These are phyloP conservation scores for Notarius lentiginosus DNA, from an alignment of 2,113 vertebrate species.

Conservation along the genomic window DNA sequence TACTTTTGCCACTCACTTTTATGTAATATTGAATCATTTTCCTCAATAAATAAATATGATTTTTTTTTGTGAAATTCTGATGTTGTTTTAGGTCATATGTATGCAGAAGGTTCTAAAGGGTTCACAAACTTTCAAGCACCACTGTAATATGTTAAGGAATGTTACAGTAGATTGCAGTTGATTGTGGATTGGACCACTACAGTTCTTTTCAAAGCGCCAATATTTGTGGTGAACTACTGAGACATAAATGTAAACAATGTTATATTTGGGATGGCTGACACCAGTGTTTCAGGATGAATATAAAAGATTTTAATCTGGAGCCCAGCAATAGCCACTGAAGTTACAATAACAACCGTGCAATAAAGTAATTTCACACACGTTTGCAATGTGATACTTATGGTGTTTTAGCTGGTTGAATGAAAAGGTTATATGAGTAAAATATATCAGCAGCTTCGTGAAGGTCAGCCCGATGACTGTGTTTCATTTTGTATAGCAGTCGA, in stretches of 20 bases:
- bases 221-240: neutral
- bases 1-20: too few species aligned
- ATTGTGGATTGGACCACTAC: neutral
- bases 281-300: neutral
- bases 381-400: neutral
- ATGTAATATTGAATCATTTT: too few species aligned
- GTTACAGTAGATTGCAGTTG: neutral
- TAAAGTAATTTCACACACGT: neutral
- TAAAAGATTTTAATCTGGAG: neutral
- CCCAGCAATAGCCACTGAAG: neutral
- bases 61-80: too few species aligned
- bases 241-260: neutral
- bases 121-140: too few species aligned
- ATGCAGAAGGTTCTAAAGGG: too few species aligned
- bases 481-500: neutral
- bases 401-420: neutral
- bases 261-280: neutral
- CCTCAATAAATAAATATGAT: too few species aligned
- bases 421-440: neutral
- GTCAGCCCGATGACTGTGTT: neutral
- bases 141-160: neutral
- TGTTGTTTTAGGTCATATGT: too few species aligned
- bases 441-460: neutral
- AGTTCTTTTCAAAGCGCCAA: neutral
- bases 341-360: neutral